Evolutionary conservation across 2,113 vertebrate genomes (phyloP), one percentile per base, ranked within the genome.

Genomic region (Chloebia gouldiae): DNA sequence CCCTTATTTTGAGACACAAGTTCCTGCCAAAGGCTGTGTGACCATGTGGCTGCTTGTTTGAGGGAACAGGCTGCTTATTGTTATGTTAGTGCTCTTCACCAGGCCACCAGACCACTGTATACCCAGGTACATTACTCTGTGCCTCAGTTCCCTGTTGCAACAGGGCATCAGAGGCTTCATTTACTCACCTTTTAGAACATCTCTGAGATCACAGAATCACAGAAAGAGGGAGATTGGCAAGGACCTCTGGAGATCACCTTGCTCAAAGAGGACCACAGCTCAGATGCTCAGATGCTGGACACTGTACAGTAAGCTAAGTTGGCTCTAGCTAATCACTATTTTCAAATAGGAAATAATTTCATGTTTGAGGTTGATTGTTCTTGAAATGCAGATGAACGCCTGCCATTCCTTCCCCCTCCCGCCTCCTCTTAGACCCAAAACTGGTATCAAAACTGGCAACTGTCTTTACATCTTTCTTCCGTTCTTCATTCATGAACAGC

Each of bases 331-430:
- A 40, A 85, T 50, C 18, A 51, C 84, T 92, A 1, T 92, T 96
- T 95, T 92, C 59, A 92, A 95, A 91, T 15, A 90, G 53, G 80
- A 95, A 95, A 81, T 64, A 84, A 59, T 89, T 94, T 85, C 60
- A 82, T 60, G 44, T 92, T 96, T 89, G 50, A 86, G 50, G 44
- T 78, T 81, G 40, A 66, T 96, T 96, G 88, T 91, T 87, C 84
- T 83, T 95, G 88, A 88, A 95, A 91, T 0, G 3, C 81, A 94
- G 88, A 93, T 86, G 69, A 92, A 95, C 16, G 24, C 54, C 63
- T 96, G 86, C 71, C 56, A 70, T 85, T 95, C 21, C 80, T 73
- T 87, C 93, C 81, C n/a, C 61, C 61, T 91, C 63, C 84, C 12
- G 1, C 93, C 95, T 92, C 93, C 81, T 72, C 92, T 69, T 27